Evolutionary conservation across 2,113 vertebrate genomes (phyloP).

Genomic region (Zingel zingel): DNA sequence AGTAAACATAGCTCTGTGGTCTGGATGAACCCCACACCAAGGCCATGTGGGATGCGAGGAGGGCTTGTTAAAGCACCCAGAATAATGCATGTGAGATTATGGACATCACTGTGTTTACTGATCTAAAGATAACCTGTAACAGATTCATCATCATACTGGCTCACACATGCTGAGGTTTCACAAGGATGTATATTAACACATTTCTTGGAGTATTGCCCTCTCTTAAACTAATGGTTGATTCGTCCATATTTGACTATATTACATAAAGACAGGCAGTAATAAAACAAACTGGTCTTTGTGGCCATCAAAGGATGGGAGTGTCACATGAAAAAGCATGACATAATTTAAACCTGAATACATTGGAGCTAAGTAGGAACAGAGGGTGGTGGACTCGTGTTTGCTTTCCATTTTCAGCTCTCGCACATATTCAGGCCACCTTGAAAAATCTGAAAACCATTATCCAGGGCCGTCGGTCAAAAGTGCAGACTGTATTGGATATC

Average conservation of each 20-base stretch:
- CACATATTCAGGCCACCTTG: constrained; percentile 77
- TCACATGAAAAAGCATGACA: constrained; percentile 72
- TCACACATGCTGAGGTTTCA: constrained; percentile 33
- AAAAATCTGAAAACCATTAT: constrained; percentile 83
- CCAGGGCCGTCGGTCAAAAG: constrained; percentile 75
- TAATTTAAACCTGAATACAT: constrained; percentile 73
- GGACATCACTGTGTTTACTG: constrained; percentile 38
- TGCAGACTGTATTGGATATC: constrained; percentile 76
- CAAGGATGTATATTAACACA: constrained; percentile 2
- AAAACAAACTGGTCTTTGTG: constrained; percentile 59
- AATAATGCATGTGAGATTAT: constrained; percentile 49
- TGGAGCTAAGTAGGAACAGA: constrained; percentile 82
- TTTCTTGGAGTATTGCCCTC: constrained; percentile 19
- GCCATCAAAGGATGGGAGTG: constrained; percentile 49
- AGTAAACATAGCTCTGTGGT: constrained; percentile 61
- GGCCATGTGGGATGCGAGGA: constrained; percentile 41
- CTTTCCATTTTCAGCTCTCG: constrained; percentile 81
- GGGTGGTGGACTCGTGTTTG: constrained; percentile 72
- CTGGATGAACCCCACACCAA: constrained; percentile 51
- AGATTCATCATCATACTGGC: constrained; percentile 9
- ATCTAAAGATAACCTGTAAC: constrained; percentile 34
- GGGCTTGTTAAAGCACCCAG: constrained; percentile 31
- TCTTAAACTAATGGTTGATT: constrained; percentile 38
- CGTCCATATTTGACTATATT: constrained; percentile 42
- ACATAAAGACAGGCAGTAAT: constrained; percentile 53